Evolutionary conservation across 2,797 vertebrate species (phyloP), one percentile per base, ranked within the genome.

Genomic region (Coendou prehensilis): DNA sequence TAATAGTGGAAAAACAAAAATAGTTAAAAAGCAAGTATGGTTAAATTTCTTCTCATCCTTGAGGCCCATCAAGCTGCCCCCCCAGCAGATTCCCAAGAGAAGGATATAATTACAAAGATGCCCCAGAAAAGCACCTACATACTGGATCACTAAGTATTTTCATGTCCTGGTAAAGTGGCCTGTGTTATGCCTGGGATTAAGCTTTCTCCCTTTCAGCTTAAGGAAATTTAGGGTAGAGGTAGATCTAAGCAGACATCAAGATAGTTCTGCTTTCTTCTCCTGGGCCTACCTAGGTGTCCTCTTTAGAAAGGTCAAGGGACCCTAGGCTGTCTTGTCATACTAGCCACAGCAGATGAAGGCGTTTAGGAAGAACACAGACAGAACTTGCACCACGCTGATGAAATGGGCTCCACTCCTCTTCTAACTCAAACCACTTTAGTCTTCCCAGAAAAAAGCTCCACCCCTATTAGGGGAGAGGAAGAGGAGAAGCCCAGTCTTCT

Each of bases 1-100:
- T 81, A 89, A 47, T 54, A 95, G 15, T 87, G 52, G 33, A 94
- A 96, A 90, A 87, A 18, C 15, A 59, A 41, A 73, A 92, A 37
- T 61, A 93, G 11, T 84, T 33, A 54, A 87, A 96, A 90, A 87
- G 23, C 20, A 61, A 45, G 6, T 92, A 33, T 56, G 26, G 20
- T 41, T 23, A 87, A 79, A 30, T 23, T 69, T 84, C 59, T 96
- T 37, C 61, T 41, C n/a, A 80, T 80, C 71, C 63, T 89, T 75
- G 23, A 92, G 76, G 63, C 33, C 69, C 56, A 67, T 63, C 41
- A 80, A 89, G 5, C 30, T 30, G 2, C 28, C 47, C n/a, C 10
- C 15, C 20, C 54, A 33, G 80, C n/a, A 84, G 76, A 83, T 90
- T 89, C 71, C 41, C 28, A 71, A 47, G 47, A 52, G 37, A 82